Percentiles rank a stretch among this genome's conserved stretches.
These are phyloP conservation scores for Caradrina kadenii DNA, from an alignment of 2,888 invertebrate genomes.

Conservation along the genomic window DNA sequence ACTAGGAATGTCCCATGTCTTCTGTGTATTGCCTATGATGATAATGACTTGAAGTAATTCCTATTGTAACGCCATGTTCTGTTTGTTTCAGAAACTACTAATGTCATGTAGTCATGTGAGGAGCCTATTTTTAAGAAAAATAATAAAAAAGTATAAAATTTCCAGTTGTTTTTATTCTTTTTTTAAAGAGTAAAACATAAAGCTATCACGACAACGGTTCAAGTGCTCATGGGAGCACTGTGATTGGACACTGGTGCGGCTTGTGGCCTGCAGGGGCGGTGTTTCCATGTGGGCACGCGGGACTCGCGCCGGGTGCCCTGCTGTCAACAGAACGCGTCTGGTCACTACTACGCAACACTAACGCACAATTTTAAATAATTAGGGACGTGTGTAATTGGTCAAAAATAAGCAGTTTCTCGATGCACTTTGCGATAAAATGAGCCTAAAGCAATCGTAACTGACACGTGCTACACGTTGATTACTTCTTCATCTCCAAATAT, in stretches of 20 bases:
- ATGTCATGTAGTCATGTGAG: constrained; percentile 72
- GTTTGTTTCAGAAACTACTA: constrained; percentile 88
- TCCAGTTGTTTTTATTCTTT: constrained; percentile 59
- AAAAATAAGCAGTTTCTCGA: no score
- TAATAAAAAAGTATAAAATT: constrained; percentile 71
- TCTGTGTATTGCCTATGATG: no score
- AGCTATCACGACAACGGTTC: constrained; percentile 24
- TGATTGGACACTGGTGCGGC: neutral
- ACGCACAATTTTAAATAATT: no score
- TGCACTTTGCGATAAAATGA: no score
- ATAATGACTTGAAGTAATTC: neutral
- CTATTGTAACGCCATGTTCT: constrained; percentile 7
- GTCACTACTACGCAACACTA: no score
- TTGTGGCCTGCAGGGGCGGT: no score
- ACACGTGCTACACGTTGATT: no score
- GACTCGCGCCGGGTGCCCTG: neutral
- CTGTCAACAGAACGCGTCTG: neutral
- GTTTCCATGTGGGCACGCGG: no score
- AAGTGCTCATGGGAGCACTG: constrained; percentile 11
- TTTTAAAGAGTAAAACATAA: constrained; percentile 10
- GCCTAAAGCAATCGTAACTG: no score
- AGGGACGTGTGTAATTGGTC: no score
- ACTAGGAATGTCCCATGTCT: no score
- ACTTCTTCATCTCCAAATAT: no score
- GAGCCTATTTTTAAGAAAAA: constrained; percentile 72